Conservation (phyloP, 2,797 vertebrate genomes). For the Garrulus glandarius region DNA sequence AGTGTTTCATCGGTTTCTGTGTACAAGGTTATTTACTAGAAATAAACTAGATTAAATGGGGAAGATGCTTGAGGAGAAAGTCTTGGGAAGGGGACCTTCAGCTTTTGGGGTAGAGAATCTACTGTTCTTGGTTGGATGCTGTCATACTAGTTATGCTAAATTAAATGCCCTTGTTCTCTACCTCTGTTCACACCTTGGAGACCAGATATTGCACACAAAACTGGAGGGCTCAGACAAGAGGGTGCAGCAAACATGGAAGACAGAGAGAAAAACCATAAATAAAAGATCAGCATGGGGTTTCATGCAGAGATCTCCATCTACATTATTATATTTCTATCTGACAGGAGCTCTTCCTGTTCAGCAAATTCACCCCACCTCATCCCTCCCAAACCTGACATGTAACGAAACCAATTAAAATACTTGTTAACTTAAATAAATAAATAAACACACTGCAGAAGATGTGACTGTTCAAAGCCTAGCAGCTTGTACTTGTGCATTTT, state of each 20-base stretch:
- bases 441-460: not conserved
- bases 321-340: not conserved
- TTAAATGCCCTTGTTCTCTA: not conserved
- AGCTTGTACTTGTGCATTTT: constrained; percentile 8
- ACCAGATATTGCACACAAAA: not conserved
- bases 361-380: not conserved
- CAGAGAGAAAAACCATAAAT: not conserved
- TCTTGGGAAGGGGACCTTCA: not conserved
- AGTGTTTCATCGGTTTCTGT: not conserved
- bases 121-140: not conserved
- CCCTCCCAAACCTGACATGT: not conserved
- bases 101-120: not conserved
- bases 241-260: not conserved
- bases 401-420: constrained; percentile 32
- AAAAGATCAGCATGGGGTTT: not conserved
- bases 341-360: not conserved
- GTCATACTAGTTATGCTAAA: not conserved
- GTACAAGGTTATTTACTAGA: not conserved
- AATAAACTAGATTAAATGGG: not conserved
- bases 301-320: not conserved
- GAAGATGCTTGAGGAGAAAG: not conserved
- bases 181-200: not conserved
- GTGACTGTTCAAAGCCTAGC: not conserved
- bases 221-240: not conserved
- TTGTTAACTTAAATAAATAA: constrained; percentile 51